Base-by-base conservation (phyloP, 2,888 invertebrate species). In the Toxonevra muliebris region DNA sequence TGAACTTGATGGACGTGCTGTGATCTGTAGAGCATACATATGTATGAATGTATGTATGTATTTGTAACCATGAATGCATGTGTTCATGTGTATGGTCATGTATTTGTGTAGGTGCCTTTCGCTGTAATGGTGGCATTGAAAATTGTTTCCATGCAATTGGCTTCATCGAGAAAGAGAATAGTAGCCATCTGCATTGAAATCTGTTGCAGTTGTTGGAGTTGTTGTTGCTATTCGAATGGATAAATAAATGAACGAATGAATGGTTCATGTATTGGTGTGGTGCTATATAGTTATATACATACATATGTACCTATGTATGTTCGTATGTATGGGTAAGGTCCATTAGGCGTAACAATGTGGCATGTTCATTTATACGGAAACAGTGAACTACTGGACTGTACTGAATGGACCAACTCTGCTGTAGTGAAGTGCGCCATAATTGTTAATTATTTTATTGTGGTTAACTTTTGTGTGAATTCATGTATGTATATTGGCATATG, bases 381-480 rank as follows among this genome's bases (percentile, higher is more conserved):
- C 61, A 48, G 53, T 48, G 48, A 12, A 48, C 48, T n/a, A n/a
- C 15, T 48, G 15, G 13, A 48, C 15, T 48, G 30, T 30, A 7
- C 30, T 30, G 7, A 30, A 30, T 30, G 30, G 30, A 30, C 30
- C 30, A 30, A 30, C 30, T 30, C 30, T 30, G 30, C n/a, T 19
- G 60, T 43, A 64, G 48, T 55, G 62, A 55, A 54, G 60, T 62
- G 62, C 63, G 61, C 61, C 60, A 61, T 70, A 70, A 68, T 65
- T 65, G 68, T 60, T 68, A 65, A 70, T 70, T 68, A 70, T 65
- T 69, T 68, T 67, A 66, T 66, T 70, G 68, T 65, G 70, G 70
- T 63, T 60, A 61, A 45, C 52, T 65, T 65, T 48, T 55, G 43
- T 63, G 50, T 15, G 57, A 15, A 19, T 50, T 19, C 11, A 9